Percentiles rank a stretch among this genome's conserved stretches.
Conservation (phyloP, 1,140 invertebrate genomes). For the Heliconius himera region DNA sequence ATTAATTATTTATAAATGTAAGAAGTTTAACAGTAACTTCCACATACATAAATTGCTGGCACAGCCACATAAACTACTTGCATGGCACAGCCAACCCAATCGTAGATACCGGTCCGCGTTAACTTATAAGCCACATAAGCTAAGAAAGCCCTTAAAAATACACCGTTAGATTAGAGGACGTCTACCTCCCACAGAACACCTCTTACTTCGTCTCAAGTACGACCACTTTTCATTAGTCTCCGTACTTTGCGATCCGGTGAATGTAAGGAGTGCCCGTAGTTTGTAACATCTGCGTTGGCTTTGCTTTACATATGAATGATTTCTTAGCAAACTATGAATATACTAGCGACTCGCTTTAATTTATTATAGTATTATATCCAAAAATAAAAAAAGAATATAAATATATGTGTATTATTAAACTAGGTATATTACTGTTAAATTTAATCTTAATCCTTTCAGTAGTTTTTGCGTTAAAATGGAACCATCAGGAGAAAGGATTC, state of each 20-base stretch:
- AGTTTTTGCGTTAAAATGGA: too few species aligned
- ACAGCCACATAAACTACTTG: not conserved
- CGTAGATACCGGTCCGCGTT: not conserved
- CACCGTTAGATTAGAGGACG: conserved; percentile 46
- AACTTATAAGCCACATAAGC: conserved; percentile 5
- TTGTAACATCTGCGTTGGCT: conserved; percentile 3
- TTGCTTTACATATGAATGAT: conserved; percentile 1
- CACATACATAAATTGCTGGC: too few species aligned
- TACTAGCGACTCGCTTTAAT: too few species aligned
- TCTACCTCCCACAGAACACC: conserved; percentile 48
- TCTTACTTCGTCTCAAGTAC: conserved; percentile 53
- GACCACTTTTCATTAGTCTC: conserved; percentile 35
- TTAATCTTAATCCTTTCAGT: too few species aligned
- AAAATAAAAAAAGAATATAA: not conserved
- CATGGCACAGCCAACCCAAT: not conserved
- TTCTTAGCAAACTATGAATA: not conserved
- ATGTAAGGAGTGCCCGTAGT: conserved; percentile 26
- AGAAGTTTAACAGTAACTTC: too few species aligned
- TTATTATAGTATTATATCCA: too few species aligned
- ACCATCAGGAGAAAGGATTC: too few species aligned
- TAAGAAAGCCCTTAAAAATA: conserved; percentile 24
- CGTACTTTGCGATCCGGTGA: conserved; percentile 32
- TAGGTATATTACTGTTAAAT: too few species aligned
- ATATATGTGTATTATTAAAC: too few species aligned
- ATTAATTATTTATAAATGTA: too few species aligned